Percentiles rank a stretch among this genome's conserved stretches.
Evolutionary conservation across 35 echinoderm and acorn worm species (phyloP).

Genomic region (Patiria miniata): DNA sequence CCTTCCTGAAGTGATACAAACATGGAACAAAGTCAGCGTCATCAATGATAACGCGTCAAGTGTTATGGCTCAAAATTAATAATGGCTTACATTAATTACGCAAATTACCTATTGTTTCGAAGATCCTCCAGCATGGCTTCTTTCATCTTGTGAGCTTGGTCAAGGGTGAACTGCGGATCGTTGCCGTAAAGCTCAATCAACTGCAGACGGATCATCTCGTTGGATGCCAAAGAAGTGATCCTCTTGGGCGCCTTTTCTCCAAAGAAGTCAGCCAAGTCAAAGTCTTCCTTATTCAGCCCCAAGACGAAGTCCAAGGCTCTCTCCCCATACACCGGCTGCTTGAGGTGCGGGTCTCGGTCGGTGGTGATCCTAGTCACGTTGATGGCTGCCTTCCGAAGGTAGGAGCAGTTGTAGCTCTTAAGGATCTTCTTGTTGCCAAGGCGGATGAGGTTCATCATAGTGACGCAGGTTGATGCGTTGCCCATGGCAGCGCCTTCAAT

Average conservation of each 20-base stretch:
- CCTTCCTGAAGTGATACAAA: constrained; percentile 29
- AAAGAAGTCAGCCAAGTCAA: constrained; percentile 50
- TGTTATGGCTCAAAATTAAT: not conserved
- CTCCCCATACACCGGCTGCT: constrained; percentile 46
- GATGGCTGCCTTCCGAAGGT: constrained; percentile 49
- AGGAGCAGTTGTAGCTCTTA: constrained; percentile 48
- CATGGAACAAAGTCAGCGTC: not conserved
- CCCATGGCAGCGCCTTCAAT: constrained; percentile 58
- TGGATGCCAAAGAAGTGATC: constrained; percentile 28
- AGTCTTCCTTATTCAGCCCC: constrained; percentile 10
- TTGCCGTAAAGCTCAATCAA: constrained; percentile 39
- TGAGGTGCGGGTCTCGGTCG: constrained; percentile 27
- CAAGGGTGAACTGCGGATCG: constrained; percentile 40
- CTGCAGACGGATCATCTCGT: constrained; percentile 34
- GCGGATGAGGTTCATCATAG: constrained; percentile 47
- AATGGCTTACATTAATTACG: not conserved
- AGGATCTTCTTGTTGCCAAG: constrained; percentile 32
- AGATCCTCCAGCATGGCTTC: constrained; percentile 44
- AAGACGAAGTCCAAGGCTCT: constrained; percentile 31
- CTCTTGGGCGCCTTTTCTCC: constrained; percentile 18
- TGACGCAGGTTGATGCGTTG: constrained; percentile 30
- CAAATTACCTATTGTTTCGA: constrained; percentile 15
- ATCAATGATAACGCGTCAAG: no score
- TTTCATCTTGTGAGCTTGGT: constrained; percentile 35
- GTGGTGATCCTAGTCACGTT: constrained; percentile 56